Conservation (phyloP, 1,140 invertebrate genomes). For the Proales similis region DNA sequence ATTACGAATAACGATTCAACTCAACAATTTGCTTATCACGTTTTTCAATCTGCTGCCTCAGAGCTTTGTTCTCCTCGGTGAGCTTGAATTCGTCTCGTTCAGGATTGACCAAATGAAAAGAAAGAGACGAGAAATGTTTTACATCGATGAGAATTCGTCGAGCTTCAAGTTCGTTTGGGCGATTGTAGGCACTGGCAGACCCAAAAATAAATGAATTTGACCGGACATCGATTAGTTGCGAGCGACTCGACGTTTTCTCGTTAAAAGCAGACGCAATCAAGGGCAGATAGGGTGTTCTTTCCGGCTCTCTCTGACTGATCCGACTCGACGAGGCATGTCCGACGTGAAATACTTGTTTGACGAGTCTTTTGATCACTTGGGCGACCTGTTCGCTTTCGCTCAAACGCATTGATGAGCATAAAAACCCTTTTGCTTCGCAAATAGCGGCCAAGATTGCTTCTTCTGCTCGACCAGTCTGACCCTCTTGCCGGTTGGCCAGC, state of each 20-base stretch:
- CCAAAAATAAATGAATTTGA: conserved; percentile 19
- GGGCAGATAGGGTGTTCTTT: no score
- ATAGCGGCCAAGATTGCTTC: no score
- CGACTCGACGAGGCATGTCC: no score
- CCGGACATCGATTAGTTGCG: conserved; percentile 23
- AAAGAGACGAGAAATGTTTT: background rate
- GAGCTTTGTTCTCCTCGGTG: background rate
- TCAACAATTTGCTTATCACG: background rate
- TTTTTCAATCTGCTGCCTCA: background rate
- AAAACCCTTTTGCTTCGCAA: no score
- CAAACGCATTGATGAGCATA: no score
- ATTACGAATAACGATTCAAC: background rate
- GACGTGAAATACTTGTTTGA: no score
- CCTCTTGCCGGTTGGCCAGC: no score
- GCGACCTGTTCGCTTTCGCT: no score
- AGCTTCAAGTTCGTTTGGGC: conserved; percentile 14
- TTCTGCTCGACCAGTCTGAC: no score
- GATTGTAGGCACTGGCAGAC: background rate
- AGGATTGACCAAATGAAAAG: conserved; percentile 6
- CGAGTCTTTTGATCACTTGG: no score
- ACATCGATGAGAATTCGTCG: conserved; percentile 20
- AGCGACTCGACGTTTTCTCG: background rate
- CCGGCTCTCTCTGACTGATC: no score
- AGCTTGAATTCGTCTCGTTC: conserved; percentile 40
- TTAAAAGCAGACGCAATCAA: background rate